Percentiles rank a stretch among this genome's conserved stretches.
Conservation (phyloP, 2,888 invertebrate species). For the Drosophila picticornis region DNA sequence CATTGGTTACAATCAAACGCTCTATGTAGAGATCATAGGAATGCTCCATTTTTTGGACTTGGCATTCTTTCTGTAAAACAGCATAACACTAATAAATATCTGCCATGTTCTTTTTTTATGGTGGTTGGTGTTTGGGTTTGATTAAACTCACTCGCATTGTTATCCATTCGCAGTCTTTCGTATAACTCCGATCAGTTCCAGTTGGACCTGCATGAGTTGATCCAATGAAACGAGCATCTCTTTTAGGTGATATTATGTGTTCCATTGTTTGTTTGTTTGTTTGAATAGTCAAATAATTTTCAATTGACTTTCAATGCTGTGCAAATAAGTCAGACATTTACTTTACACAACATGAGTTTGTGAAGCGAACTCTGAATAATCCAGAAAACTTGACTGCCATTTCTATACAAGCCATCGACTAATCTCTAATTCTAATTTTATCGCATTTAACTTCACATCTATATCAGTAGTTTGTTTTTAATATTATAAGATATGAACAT, state of each 20-base stretch:
- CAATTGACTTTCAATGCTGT: slow-evolving; percentile 6
- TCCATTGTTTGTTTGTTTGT: not conserved
- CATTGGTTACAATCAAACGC: slow-evolving; percentile 89
- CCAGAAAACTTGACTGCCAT: not conserved
- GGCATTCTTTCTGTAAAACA: slow-evolving; percentile 25
- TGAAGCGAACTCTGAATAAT: not conserved
- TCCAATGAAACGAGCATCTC: not conserved
- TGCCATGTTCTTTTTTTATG: not conserved
- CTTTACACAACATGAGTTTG: not conserved
- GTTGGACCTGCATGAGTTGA: not conserved
- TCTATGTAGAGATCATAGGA: slow-evolving; percentile 80
- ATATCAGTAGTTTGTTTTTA: not conserved
- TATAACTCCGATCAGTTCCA: not conserved
- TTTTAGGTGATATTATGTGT: not conserved
- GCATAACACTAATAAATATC: not conserved
- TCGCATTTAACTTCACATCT: not conserved
- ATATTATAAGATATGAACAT: slow-evolving; percentile 37
- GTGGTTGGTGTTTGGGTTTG: not conserved
- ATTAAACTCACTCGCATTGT: slow-evolving; percentile 34
- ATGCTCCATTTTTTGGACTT: slow-evolving; percentile 28
- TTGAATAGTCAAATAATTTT: not conserved
- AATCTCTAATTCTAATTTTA: not conserved
- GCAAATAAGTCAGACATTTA: not conserved
- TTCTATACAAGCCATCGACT: not conserved
- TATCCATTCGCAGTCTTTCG: slow-evolving; percentile 18